Evolutionary conservation across 23 tunicate species (phyloP).

Genomic region (Ciona savignyi): DNA sequence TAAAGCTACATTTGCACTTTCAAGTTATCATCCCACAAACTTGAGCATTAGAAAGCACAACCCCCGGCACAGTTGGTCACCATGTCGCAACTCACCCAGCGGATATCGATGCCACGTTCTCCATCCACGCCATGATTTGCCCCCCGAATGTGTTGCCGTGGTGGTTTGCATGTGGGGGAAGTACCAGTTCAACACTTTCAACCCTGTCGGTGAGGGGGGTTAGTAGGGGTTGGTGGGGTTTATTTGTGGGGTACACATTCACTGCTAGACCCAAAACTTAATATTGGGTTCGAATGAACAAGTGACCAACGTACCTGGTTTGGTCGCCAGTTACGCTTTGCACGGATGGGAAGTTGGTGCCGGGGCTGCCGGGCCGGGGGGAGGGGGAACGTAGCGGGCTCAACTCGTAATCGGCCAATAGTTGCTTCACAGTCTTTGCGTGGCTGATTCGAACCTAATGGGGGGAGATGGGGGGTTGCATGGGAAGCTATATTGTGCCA

Average conservation of each 20-base stretch:
- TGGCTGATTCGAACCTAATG: constrained; percentile 63
- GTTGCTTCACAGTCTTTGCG: constrained; percentile 35
- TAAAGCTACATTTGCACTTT: too few relatives aligned
- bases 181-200: constrained; percentile 82
- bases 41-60: too few relatives aligned
- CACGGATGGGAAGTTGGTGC: background rate
- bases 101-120: constrained; percentile 65
- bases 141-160: constrained; percentile 95
- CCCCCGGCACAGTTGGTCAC: too few relatives aligned
- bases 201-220: constrained; percentile 49
- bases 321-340: too few relatives aligned
- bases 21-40: too few relatives aligned
- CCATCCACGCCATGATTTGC: constrained; percentile 89
- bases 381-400: constrained; percentile 15
- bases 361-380: background rate
- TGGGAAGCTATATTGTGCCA: too few relatives aligned
- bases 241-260: too few relatives aligned
- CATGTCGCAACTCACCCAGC: constrained; percentile 85
- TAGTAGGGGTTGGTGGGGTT: too few relatives aligned
- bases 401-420: constrained; percentile 27
- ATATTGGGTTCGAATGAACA: too few relatives aligned
- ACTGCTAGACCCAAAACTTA: too few relatives aligned
- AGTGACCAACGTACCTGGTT: too few relatives aligned
- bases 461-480: too few relatives aligned
- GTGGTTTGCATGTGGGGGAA: constrained; percentile 91